These are phyloP conservation scores for Didymodactylos carnosus DNA, from an alignment of 2,888 invertebrate species.

Conservation along the genomic window DNA sequence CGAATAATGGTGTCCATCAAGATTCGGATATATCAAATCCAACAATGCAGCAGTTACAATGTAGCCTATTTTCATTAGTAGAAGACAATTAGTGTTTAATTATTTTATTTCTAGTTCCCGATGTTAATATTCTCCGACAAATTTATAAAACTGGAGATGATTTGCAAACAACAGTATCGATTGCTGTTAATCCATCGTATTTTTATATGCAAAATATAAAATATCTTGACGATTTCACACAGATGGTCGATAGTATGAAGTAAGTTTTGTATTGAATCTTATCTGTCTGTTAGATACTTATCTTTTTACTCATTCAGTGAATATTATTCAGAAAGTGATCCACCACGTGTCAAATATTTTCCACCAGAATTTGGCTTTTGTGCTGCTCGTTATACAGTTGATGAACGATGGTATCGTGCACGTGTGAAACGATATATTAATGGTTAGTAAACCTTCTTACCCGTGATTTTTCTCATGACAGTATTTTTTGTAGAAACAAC, in stretches of 20 bases:
- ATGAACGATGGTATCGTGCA: background rate
- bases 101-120: no score
- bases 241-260: background rate
- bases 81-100: no score
- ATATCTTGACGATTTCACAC: background rate
- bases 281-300: background rate
- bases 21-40: no score
- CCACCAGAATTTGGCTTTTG: background rate
- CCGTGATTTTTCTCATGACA: background rate
- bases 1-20: no score
- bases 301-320: background rate
- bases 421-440: background rate
- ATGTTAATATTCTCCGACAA: no score
- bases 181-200: background rate
- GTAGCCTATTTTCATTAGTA: no score
- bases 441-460: background rate
- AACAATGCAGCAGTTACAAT: no score
- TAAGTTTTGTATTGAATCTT: background rate
- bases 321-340: background rate
- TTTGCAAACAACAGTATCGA: background rate
- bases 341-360: background rate
- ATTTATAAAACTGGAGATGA: background rate
- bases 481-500: background rate
- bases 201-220: background rate
- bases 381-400: background rate